Base-by-base conservation (phyloP, 2,113 vertebrate species). In the Ochotona curzoniae region DNA sequence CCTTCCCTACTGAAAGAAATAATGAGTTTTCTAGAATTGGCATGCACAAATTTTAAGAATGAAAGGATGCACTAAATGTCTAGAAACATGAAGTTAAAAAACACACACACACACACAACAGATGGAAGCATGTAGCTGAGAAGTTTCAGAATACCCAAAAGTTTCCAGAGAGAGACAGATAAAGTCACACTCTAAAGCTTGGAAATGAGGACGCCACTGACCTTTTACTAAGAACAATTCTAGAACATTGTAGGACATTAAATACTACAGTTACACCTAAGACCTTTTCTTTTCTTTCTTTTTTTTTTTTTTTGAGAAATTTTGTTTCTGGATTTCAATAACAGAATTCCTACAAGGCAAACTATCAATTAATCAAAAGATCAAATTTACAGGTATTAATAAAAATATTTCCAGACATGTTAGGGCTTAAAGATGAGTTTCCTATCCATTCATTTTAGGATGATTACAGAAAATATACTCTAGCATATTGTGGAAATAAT, bases 301-400 rank as follows among this genome's bases (percentile, higher is more conserved):
- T 54, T 14, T 54, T 54, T 54, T 5, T 54, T 54, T 54, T 5
- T 54, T 70, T 73, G 8, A 74, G n/a, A 57, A 18, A 87, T n/a
- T n/a, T n/a, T n/a, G n/a, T n/a, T n/a, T n/a, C n/a, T n/a, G n/a
- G 79, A 89, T 82, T 83, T 75, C 63, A 30, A 93, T 54, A 32
- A 57, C 5, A 32, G 35, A 32, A 83, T 44, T 61, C 49, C 35
- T 26, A 32, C 63, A 4, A 35, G 44, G 30, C 9, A 90, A 91
- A 74, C 4, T 35, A 71, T 44, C 49, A 28, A 35, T 18, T n/a
- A n/a, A n/a, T n/a, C 49, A 30, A 88, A 74, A 91, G 18, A 70
- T 35, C 61, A 81, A 25, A 70, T 26, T 73, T 61, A 70, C 25
- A 64, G 8, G 14, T n/a, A 80, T 4, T n/a, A 63, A 47, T 54